phyloP scores from a whole-genome alignment of 2,888 invertebrate genomes.

The Chromoteleia sp. region DNA sequence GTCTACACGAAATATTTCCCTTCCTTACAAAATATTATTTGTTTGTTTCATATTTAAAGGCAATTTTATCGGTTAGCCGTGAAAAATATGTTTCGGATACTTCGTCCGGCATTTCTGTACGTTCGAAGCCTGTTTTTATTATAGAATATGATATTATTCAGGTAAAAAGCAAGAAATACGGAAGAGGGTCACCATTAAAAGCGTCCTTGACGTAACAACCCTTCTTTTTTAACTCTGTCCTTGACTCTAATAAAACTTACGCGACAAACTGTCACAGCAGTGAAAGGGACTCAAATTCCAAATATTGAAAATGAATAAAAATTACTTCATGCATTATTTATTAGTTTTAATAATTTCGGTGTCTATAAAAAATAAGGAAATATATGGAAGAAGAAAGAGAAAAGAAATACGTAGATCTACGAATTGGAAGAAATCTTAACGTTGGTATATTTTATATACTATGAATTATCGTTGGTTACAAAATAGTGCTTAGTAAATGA shows the following conservation, averaged over 20 bases:
- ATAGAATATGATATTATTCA: slow-evolving; percentile 43
- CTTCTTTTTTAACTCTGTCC: slow-evolving; percentile 57
- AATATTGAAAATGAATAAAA: slow-evolving; percentile 34
- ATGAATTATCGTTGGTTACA: too few species aligned
- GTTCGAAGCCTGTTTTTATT: slow-evolving; percentile 43
- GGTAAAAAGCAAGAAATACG: slow-evolving; percentile 60
- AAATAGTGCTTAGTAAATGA: too few species aligned
- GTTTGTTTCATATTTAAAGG: slow-evolving; percentile 13
- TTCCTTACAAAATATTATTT: slow-evolving; percentile 25
- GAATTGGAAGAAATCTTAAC: too few species aligned
- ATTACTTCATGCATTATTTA: slow-evolving; percentile 41
- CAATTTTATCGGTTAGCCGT: slow-evolving; percentile 27
- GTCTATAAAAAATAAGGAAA: not conserved
- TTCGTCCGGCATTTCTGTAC: slow-evolving; percentile 1
- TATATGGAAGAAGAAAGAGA: too few species aligned
- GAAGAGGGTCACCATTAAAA: slow-evolving; percentile 45
- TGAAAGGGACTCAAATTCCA: slow-evolving; percentile 46
- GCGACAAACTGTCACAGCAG: slow-evolving; percentile 38
- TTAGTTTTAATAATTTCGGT: slow-evolving; percentile 21
- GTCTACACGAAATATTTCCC: not conserved
- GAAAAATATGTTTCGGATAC: slow-evolving; percentile 37
- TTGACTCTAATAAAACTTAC: slow-evolving; percentile 59
- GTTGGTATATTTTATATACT: too few species aligned
- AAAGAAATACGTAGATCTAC: too few species aligned
- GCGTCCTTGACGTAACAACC: slow-evolving; percentile 66